These are phyloP conservation scores for Scaptomyza hsui DNA, from an alignment of 1,140 invertebrate genomes.

Conservation along the genomic window DNA sequence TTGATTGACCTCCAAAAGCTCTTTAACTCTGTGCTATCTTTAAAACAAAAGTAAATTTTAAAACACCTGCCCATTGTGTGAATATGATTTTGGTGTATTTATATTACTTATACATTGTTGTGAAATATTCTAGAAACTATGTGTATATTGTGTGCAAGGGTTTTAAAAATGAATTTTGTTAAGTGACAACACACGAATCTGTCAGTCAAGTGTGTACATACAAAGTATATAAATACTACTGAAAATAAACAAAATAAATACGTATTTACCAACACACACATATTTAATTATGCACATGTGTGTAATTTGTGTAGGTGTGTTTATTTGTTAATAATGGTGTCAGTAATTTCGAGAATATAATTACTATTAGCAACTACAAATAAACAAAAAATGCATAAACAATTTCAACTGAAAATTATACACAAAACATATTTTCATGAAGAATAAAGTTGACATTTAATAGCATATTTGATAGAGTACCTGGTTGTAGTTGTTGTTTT, in stretches of 20 bases:
- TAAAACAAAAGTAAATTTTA: background rate
- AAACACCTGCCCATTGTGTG: constrained; percentile 25
- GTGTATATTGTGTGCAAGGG: background rate
- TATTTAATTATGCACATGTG: background rate
- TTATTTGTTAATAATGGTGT: background rate
- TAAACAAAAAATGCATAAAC: constrained; percentile 8
- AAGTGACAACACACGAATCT: constrained; percentile 24
- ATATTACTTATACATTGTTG: background rate
- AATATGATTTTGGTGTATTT: constrained; percentile 7
- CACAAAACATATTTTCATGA: background rate
- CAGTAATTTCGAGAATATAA: background rate
- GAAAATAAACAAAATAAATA: background rate
- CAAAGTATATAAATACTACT: background rate
- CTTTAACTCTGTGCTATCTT: background rate
- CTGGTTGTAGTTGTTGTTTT: constrained; percentile 79
- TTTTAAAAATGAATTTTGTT: constrained; percentile 24
- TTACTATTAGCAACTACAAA: constrained; percentile 17
- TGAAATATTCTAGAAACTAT: no score
- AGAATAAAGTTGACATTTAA: constrained; percentile 24
- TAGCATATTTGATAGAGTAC: constrained; percentile 48
- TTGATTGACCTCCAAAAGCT: constrained; percentile 24
- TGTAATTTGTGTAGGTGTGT: background rate
- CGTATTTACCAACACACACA: constrained; percentile 17
- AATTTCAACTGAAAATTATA: constrained; percentile 13
- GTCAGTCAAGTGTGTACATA: constrained; percentile 33